Evolutionary conservation across 2,888 invertebrate species (phyloP).

Genomic region (Cantharis nigra): DNA sequence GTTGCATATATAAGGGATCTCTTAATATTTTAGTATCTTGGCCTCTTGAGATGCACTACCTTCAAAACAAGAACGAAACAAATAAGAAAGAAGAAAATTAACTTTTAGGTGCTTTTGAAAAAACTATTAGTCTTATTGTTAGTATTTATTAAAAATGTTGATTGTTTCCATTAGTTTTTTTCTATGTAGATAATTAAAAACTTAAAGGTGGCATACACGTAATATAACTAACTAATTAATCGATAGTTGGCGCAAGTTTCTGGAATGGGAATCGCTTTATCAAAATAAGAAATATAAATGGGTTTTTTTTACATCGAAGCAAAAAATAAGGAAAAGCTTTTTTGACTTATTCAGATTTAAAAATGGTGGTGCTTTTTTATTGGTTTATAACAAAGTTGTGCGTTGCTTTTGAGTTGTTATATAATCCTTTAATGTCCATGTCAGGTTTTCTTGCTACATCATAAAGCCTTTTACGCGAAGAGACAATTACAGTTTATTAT

Average conservation of each 20-base stretch:
- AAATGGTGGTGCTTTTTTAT: conserved; percentile 2
- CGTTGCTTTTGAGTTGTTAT: conserved; percentile 9
- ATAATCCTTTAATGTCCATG: conserved; percentile 28
- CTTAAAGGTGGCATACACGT: neutral
- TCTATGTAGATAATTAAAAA: neutral
- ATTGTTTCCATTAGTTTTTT: neutral
- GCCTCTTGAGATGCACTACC: conserved; percentile 29
- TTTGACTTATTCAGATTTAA: neutral
- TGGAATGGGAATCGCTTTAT: neutral
- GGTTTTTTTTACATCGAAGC: neutral
- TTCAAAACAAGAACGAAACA: conserved; percentile 28
- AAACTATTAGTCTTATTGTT: neutral
- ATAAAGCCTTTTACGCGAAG: conserved; percentile 20
- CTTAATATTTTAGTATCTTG: conserved; percentile 57
- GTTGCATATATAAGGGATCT: conserved; percentile 56
- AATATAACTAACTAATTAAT: neutral
- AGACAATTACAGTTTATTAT: conserved; percentile 25
- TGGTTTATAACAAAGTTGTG: conserved; percentile 4
- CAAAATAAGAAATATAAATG: neutral
- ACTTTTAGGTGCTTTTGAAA: conserved; percentile 14
- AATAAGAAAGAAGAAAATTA: conserved; percentile 25
- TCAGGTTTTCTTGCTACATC: conserved; percentile 15
- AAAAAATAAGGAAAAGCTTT: neutral
- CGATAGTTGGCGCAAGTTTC: neutral
- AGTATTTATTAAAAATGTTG: neutral